Base-by-base conservation (phyloP, 2,113 vertebrate species). In the Ascaphus truei region DNA sequence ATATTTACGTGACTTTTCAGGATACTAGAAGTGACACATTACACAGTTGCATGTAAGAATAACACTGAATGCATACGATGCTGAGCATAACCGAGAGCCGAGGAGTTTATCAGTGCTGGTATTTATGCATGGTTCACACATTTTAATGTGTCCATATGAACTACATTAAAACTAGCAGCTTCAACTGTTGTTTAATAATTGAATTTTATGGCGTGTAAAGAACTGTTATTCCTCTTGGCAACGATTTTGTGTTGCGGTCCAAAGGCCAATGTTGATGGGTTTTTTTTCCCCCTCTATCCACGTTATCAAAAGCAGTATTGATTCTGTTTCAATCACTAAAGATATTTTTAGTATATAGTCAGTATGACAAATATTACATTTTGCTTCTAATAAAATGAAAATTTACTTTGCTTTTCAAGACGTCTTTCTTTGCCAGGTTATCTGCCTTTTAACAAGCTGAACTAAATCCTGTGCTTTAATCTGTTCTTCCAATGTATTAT, bases 401-500 rank as follows among this genome's bases (percentile, higher is more conserved):
- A 80, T 81, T 80, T 78, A 77, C 68, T 62, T 55, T 79, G 75
- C 63, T 81, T 79, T 79, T 79, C 57, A 75, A 77, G 74, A 76
- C n/a, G 71, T 73, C 72, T 77, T 73, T 73, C 75, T 80, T 79
- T 85, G 71, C 62, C 76, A 78, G 75, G 58, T 57, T 83, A 22
- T 55, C 39, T 86, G 73, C 77, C 58, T 71, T 81, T 82, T 86
- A 85, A 87, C 80, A 83, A 79, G 82, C 81, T 80, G 77, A 85
- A 77, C 77, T 82, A 77, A 83, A 86, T 85, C 80, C 75, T 82
- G 67, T 58, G 57, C 76, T 77, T 81, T 83, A 81, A 80, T 85
- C 83, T 84, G 74, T 67, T 80, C 78, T 80, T 82, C 67, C 64
- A 77, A 77, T 85, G 86, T 84, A 84, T 81, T 73, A 83, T 75